Percentiles rank a stretch among this genome's conserved stretches.
Conservation (phyloP, 2,113 vertebrate genomes). For the Argyrosomus japonicus region DNA sequence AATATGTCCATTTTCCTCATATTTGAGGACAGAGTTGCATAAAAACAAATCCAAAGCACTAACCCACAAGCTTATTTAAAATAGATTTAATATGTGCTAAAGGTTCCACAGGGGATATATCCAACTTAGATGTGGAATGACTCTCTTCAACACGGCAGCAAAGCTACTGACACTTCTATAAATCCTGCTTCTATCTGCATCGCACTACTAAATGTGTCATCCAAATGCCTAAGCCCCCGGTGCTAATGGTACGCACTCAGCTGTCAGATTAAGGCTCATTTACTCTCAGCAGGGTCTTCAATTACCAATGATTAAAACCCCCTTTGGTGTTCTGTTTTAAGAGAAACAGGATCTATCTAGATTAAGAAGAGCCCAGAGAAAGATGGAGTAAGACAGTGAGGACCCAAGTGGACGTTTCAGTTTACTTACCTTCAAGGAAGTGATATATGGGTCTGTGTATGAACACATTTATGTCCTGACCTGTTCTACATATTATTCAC, state of each 20-base stretch:
- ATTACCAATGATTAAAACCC: constrained; percentile 81
- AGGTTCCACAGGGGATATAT: constrained; percentile 17
- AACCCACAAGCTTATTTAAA: constrained; percentile 39
- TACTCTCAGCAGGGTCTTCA: constrained; percentile 81
- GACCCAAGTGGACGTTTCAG: constrained; percentile 16
- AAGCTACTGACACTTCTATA: constrained; percentile 34
- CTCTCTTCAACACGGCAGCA: constrained; percentile 4
- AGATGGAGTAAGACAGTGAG: neutral
- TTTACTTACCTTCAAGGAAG: constrained; percentile 3
- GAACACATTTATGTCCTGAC: neutral
- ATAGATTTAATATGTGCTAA: constrained; percentile 25
- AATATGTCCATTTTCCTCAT: neutral
- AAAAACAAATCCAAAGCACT: constrained; percentile 27
- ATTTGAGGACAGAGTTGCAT: constrained; percentile 13
- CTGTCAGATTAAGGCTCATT: constrained; percentile 83
- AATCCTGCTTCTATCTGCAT: constrained; percentile 57
- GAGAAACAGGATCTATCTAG: constrained; percentile 53
- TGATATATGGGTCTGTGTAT: neutral
- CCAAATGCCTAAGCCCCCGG: constrained; percentile 56
- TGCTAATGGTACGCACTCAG: constrained; percentile 73
- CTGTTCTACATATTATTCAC: neutral
- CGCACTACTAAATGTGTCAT: constrained; percentile 43
- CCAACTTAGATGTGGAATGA: neutral
- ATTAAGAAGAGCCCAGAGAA: constrained; percentile 52
- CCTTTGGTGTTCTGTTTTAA: constrained; percentile 65